These are phyloP conservation scores for Apodemia zela DNA, from an alignment of 2,888 invertebrate species.

Conservation along the genomic window DNA sequence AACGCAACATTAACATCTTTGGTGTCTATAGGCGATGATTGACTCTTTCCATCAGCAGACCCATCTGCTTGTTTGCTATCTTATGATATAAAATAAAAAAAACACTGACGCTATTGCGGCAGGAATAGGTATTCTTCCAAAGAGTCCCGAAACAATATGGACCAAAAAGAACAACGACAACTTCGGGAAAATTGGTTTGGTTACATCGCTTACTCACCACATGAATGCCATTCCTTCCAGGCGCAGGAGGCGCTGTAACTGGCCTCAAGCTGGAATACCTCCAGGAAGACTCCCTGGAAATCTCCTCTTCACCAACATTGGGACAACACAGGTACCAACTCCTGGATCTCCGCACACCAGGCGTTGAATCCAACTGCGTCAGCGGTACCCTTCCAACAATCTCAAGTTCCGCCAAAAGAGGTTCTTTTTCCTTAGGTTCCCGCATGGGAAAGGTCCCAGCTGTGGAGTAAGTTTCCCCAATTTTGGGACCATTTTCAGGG, in stretches of 20 bases:
- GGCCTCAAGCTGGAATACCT: slow-evolving; percentile 66
- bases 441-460: slow-evolving; percentile 76
- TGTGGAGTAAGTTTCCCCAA: slow-evolving; percentile 68
- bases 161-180: no score
- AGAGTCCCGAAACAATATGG: no score
- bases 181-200: no score
- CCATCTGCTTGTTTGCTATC: no score
- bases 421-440: slow-evolving; percentile 68
- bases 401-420: slow-evolving; percentile 62
- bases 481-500: slow-evolving; percentile 49
- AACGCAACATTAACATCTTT: no score
- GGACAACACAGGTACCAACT: slow-evolving; percentile 83
- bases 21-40: no score
- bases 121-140: no score
- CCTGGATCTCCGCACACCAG: slow-evolving; percentile 74
- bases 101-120: no score
- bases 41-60: no score
- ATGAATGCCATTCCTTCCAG: slow-evolving; percentile 50
- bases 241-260: slow-evolving; percentile 60
- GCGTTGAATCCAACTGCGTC: slow-evolving; percentile 53
- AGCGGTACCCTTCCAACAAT: slow-evolving; percentile 62
- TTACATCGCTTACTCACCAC: slow-evolving; percentile 39
- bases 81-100: no score
- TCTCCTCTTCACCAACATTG: slow-evolving; percentile 63
- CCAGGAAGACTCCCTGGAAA: slow-evolving; percentile 66